These are phyloP conservation scores for Pedionomus torquatus DNA, from an alignment of 2,113 vertebrate species.

Conservation along the genomic window DNA sequence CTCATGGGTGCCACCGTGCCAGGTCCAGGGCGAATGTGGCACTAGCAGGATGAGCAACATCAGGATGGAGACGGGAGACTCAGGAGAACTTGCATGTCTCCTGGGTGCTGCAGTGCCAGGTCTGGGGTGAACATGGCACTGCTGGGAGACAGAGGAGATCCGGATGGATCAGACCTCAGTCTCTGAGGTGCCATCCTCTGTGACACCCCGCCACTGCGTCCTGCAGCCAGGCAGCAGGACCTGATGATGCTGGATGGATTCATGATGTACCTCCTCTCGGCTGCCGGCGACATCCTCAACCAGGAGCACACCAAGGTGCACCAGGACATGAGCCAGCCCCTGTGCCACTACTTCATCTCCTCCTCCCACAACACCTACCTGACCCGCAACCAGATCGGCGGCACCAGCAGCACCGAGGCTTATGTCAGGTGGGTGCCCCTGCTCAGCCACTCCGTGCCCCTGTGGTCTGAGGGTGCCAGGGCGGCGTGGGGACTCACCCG, in stretches of 20 bases:
- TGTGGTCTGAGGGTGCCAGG: fast-evolving
- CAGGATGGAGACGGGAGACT: background rate
- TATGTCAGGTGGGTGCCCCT: conserved; percentile 84
- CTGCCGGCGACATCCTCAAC: conserved; percentile 86
- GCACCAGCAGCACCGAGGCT: conserved; percentile 93
- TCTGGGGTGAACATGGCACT: background rate
- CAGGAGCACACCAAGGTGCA: conserved; percentile 79
- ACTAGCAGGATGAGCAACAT: background rate
- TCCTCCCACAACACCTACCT: conserved; percentile 97
- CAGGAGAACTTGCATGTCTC: background rate
- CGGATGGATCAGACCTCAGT: background rate
- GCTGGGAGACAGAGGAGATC: background rate
- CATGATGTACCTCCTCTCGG: conserved; percentile 93
- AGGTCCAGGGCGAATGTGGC: background rate
- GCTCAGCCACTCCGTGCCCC: fast-evolving
- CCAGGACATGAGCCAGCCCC: conserved; percentile 91
- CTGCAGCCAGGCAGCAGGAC: conserved; percentile 84
- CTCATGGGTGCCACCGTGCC: background rate
- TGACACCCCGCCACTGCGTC: fast-evolving
- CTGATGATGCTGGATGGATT: conserved; percentile 94
- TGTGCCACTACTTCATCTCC: conserved; percentile 95
- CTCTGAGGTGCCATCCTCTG: background rate
- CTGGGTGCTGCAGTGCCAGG: background rate
- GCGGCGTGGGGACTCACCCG: fast-evolving
- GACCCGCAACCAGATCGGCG: conserved; percentile 89